A percentile compares a stretch with the other conserved stretches of the same genome.
phyloP scores from a whole-genome alignment of 2,888 invertebrate genomes.

The Galeruca laticollis region DNA sequence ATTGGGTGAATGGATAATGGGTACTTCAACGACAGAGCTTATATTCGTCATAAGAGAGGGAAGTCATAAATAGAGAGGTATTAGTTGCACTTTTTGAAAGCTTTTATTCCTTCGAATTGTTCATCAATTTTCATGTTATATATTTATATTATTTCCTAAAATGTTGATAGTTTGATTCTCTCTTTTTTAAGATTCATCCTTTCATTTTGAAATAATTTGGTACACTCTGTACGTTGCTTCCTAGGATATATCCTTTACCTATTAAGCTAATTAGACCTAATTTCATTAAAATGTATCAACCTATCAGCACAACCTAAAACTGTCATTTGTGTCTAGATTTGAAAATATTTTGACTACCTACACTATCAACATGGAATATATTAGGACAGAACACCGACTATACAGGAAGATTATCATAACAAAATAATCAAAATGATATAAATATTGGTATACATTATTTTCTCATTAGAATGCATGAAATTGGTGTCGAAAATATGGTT shows the following conservation, averaged over 20 bases:
- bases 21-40: no score
- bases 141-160: no score
- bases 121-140: no score
- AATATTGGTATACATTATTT: no score
- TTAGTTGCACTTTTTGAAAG: no score
- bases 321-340: constrained; percentile 17
- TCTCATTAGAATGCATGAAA: no score
- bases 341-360: constrained; percentile 28
- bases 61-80: no score
- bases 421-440: neutral
- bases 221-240: neutral
- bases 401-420: constrained; percentile 25
- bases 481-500: no score
- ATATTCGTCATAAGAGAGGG: no score
- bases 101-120: no score
- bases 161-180: no score
- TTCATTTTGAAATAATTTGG: neutral
- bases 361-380: constrained; percentile 34
- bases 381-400: constrained; percentile 21
- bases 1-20: no score
- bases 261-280: constrained; percentile 19
- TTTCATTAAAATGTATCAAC: constrained; percentile 19
- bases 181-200: neutral
- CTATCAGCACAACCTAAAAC: constrained; percentile 23
- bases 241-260: constrained; percentile 32